Percentiles rank a stretch among this genome's conserved stretches.
Conservation (phyloP, 2,888 invertebrate genomes). For the Chloromyia formosa region DNA sequence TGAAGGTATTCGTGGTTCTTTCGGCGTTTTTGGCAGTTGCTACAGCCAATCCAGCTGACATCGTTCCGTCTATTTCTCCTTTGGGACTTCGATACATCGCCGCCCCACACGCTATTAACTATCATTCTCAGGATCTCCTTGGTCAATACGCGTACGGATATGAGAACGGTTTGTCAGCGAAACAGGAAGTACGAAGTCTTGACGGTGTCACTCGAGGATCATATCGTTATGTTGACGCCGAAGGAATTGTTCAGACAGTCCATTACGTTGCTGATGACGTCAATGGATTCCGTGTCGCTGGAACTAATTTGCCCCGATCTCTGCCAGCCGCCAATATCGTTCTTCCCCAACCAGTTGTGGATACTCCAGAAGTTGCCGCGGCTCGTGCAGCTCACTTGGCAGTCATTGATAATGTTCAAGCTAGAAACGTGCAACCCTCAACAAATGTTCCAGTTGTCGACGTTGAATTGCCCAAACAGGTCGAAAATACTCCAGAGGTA, state of each 20-base stretch:
- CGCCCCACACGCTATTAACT: constrained; percentile 57
- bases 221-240: constrained; percentile 67
- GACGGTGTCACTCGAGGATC: constrained; percentile 67
- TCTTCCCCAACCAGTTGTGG: constrained; percentile 52
- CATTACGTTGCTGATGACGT: constrained; percentile 66
- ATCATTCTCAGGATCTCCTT: constrained; percentile 67
- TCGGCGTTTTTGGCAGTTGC: constrained; percentile 54
- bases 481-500: constrained; percentile 57
- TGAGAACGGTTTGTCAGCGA: constrained; percentile 66
- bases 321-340: constrained; percentile 41
- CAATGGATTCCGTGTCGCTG: constrained; percentile 67
- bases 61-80: background rate
- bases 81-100: constrained; percentile 7
- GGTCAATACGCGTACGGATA: constrained; percentile 69
- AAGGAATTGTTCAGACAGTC: constrained; percentile 66
- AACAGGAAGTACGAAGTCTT: constrained; percentile 65
- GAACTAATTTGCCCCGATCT: constrained; percentile 65
- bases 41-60: constrained; percentile 49
- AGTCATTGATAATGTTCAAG: constrained; percentile 55
- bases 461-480: constrained; percentile 52
- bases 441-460: background rate
- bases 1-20: constrained; percentile 58
- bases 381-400: constrained; percentile 56
- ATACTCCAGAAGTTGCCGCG: constrained; percentile 56
- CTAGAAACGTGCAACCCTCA: constrained; percentile 49